Evolutionary conservation across 2,113 vertebrate genomes (phyloP).

Genomic region (Anguilla rostrata): DNA sequence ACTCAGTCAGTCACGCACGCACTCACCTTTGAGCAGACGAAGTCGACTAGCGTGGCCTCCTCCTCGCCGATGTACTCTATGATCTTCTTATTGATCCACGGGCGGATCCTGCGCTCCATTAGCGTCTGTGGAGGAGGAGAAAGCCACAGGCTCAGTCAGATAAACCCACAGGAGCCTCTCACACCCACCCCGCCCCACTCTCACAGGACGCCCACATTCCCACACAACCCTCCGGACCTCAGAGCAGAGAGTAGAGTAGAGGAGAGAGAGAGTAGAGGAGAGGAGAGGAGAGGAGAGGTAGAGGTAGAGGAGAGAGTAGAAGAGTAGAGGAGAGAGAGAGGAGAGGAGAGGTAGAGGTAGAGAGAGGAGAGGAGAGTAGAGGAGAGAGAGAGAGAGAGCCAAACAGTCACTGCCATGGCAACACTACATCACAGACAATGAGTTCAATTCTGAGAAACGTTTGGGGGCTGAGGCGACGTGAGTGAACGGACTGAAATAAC

Average conservation of each 20-base stretch:
- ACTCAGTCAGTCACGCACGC: no score
- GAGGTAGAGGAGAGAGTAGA: no score
- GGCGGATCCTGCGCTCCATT: slow-evolving; percentile 95
- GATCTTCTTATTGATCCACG: slow-evolving; percentile 99
- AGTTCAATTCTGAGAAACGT: background rate
- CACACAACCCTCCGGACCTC: no score
- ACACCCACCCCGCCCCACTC: background rate
- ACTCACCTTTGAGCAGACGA: slow-evolving; percentile 95
- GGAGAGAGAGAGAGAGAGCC: no score
- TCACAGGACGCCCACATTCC: no score
- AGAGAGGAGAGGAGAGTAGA: no score
- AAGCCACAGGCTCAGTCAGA: background rate
- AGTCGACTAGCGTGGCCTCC: slow-evolving; percentile 95
- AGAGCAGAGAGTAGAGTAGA: no score
- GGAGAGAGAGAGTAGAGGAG: no score
- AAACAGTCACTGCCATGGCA: background rate
- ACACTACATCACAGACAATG: background rate
- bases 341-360: no score
- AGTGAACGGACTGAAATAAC: background rate
- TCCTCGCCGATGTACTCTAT: slow-evolving; percentile 99
- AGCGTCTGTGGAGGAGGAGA: slow-evolving; percentile 71
- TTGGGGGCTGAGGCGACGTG: no score
- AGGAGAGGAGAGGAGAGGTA: no score
- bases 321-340: no score
- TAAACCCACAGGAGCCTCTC: background rate